Evolutionary conservation across 2,797 vertebrate genomes (phyloP), one percentile per base, ranked within the genome.

Genomic region (Tenualosa thibaudeaui): DNA sequence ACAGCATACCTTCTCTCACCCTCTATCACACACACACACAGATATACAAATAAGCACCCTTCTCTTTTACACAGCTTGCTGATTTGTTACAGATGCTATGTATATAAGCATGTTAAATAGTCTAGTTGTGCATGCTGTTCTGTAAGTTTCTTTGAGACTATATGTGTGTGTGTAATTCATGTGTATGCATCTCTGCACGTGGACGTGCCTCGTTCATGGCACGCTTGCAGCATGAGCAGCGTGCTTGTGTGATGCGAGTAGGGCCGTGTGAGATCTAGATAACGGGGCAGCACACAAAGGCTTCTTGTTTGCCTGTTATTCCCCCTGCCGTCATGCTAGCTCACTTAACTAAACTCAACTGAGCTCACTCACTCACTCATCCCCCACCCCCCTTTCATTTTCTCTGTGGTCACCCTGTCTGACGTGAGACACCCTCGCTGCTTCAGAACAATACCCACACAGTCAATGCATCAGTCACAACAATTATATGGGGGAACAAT

Each of bases 91-190:
- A 46, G 31, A 22, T 12, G 50, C 4, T 37, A 43, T 75, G 50
- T 82, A n/a, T 78, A 60, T 49, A 24, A 19, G 81, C 3, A 17
- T 60, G n/a, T 83, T 37, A 31, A 82, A 54, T 24, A 81, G 60
- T 10, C 58, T 89, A 88, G 89, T 22, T 62, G 49, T 51, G 17
- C 37, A 19, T 37, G 13, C 68, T 51, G 60, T 3, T 15, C 22
- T 83, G 19, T 43, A 37, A 7, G 81, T 51, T 46, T 54, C 5
- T 82, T 53, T 82, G 53, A 31, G 54, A 26, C n/a, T 82, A 51
- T 37, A 24, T 82, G 81, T 40, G 51, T 40, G 56, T 60, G 56
- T 5, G 50, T 15, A 53, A 22, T 58, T 58, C 22, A n/a, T 62
- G 58, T 58, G 22, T 7, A 3, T 58, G 56, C 5, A 17, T 62